Base-by-base conservation (phyloP, 2,113 vertebrate genomes). In the Nicator chloris region DNA sequence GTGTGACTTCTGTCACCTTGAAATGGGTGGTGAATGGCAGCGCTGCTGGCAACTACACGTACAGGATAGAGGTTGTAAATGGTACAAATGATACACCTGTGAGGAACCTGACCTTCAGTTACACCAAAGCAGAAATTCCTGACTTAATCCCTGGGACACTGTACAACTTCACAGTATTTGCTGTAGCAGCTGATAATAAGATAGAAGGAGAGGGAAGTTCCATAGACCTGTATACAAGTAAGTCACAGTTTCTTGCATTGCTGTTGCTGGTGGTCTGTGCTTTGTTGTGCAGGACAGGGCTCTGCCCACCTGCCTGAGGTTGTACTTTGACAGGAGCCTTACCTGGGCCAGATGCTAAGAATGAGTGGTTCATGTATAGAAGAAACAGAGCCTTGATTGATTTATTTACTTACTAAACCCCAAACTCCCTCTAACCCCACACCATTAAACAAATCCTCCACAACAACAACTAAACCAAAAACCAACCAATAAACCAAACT, bases 101-200 rank as follows among this genome's bases (percentile, higher is more conserved):
- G 27, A 0, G 1, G 21, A 72, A 4, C 1, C 0, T 6, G 59
- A 42, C 0, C 0, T 8, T 4, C 18, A 23, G 0, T 68, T 3
- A 2, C 3, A 19, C 4, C 3, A 0, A 6, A 47, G 1, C 3
- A 0, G 4, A 44, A 26, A 76, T 95, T 49, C 49, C 9, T 0
- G 10, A 2, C 0, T 64, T 96, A 75, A n/a, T 27, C 4, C 84
- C 93, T n/a, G 84, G 90, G 39, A 94, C 5, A 0, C 0, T 3
- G 21, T 12, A 39, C 6, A 60, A 1, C 8, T 80, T 95, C 68
- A 81, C 26, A 9, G 33, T 92, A 4, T 88, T 39, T 82, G 54
- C 64, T 4, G 15, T 45, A 6, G 4, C 0, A 3, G 7, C 1
- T 44, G 18, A 5, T 20, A 4, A 27, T 49, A 0, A 56, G n/a